phyloP scores from a whole-genome alignment of 2,113 vertebrate genomes.

The Poeciliopsis occidentalis region DNA sequence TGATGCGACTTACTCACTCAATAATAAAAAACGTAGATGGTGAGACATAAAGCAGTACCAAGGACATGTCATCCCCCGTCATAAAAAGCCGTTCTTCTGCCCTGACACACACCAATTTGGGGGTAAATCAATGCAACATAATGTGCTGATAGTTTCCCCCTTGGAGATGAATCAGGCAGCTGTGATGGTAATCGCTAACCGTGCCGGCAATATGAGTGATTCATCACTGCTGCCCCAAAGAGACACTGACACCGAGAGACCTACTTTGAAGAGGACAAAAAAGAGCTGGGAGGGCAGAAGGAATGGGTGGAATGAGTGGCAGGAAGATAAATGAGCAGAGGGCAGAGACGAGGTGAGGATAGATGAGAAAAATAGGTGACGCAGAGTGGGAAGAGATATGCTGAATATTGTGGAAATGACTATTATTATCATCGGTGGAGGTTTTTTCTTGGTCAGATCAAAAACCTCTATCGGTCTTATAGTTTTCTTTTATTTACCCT shows the following conservation, averaged over 20 bases:
- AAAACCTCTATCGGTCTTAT: not conserved
- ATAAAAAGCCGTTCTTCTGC: conserved; percentile 10
- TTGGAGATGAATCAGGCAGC: conserved; percentile 61
- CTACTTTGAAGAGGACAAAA: conserved; percentile 50
- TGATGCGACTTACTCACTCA: too few relatives aligned
- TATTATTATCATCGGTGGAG: not conserved
- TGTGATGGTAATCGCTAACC: conserved; percentile 56
- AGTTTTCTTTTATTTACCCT: not conserved
- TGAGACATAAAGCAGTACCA: conserved; percentile 2
- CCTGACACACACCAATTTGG: conserved; percentile 34
- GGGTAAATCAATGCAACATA: conserved; percentile 64
- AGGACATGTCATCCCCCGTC: conserved; percentile 24
- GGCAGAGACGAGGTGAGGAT: conserved; percentile 11
- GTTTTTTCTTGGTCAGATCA: not conserved
- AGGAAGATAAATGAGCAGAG: conserved; percentile 40
- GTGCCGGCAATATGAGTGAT: conserved; percentile 53
- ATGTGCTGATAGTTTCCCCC: conserved; percentile 55
- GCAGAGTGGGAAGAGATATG: not conserved
- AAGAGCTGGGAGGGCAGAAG: conserved; percentile 11
- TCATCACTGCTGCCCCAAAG: conserved; percentile 54
- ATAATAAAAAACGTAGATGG: not conserved
- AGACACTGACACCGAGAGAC: conserved; percentile 59
- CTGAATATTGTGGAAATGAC: conserved; percentile 4
- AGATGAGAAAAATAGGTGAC: not conserved
- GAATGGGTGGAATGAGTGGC: conserved; percentile 24